A percentile compares a stretch with the other conserved stretches of the same genome.
phyloP scores from a whole-genome alignment of 2,797 vertebrate species.

The Thunnus albacares region DNA sequence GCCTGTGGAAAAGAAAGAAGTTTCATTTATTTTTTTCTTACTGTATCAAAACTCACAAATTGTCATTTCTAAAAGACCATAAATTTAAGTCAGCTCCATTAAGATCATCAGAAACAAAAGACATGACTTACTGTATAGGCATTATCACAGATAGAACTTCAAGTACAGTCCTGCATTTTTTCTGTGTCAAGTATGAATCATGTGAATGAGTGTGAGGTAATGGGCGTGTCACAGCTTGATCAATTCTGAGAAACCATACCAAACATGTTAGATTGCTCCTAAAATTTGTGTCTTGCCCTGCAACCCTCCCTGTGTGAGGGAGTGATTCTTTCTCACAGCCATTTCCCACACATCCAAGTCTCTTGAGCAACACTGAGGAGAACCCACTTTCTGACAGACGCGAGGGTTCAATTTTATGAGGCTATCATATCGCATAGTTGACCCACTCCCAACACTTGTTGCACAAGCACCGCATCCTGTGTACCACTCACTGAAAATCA shows the following conservation, averaged over 20 bases:
- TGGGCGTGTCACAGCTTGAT: slow-evolving; percentile 62
- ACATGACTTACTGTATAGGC: slow-evolving; percentile 27
- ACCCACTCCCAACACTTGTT: slow-evolving; percentile 57
- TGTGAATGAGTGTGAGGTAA: slow-evolving; percentile 53
- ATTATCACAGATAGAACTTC: slow-evolving; percentile 41
- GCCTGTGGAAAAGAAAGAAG: slow-evolving; percentile 83
- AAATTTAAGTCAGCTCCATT: slow-evolving; percentile 1
- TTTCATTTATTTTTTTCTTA: not conserved
- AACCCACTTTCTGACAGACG: slow-evolving; percentile 57
- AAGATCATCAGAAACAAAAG: slow-evolving; percentile 25
- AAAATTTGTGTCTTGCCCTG: slow-evolving; percentile 71
- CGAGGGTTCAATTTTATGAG: slow-evolving; percentile 68
- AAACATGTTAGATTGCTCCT: slow-evolving; percentile 65
- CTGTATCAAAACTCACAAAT: not conserved
- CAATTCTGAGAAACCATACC: slow-evolving; percentile 64
- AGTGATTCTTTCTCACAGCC: slow-evolving; percentile 81
- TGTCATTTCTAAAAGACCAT: not conserved
- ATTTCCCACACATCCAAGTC: slow-evolving; percentile 76
- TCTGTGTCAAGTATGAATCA: slow-evolving; percentile 56
- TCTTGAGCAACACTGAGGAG: slow-evolving; percentile 52
- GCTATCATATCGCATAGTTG: slow-evolving; percentile 66
- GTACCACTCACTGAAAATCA: slow-evolving; percentile 28
- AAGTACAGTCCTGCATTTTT: slow-evolving; percentile 62
- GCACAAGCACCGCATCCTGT: slow-evolving; percentile 50
- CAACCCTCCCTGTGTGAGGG: slow-evolving; percentile 60